Evolutionary conservation across 2,888 invertebrate species (phyloP).

Genomic region (Nomada ruficornis): DNA sequence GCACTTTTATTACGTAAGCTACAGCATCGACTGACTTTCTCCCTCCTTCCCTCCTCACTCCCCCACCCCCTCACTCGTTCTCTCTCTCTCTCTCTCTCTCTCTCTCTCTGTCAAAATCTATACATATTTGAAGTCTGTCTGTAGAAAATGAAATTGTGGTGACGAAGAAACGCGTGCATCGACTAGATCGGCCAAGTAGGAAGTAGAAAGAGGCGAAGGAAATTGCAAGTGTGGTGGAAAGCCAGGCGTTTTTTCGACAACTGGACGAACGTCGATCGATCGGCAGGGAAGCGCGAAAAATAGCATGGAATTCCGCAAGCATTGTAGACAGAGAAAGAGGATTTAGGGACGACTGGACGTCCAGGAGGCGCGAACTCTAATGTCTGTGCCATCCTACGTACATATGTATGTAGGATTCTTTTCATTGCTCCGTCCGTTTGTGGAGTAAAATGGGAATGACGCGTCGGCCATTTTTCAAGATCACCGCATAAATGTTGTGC

Average conservation of each 20-base stretch:
- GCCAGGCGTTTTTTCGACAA: slow-evolving; percentile 1
- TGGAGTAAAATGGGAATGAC: slow-evolving; percentile 25
- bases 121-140: no score
- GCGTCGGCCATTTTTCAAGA: slow-evolving; percentile 50
- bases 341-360: no score
- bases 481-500: slow-evolving; percentile 2
- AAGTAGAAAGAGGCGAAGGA: neutral
- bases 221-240: slow-evolving; percentile 3
- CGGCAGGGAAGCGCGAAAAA: slow-evolving; percentile 6
- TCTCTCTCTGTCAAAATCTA: no score
- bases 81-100: no score
- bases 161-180: no score
- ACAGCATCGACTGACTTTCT: slow-evolving; percentile 5
- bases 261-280: slow-evolving; percentile 17
- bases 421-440: neutral
- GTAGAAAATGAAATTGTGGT: no score
- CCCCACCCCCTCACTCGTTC: no score
- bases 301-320: no score
- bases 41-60: no score
- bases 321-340: no score
- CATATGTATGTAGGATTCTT: neutral
- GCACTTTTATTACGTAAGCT: slow-evolving; percentile 60
- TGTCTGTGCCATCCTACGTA: neutral
- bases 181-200: no score
- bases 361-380: no score